These are phyloP conservation scores for Drosophila pegasa DNA, from an alignment of 2,888 invertebrate genomes.

Conservation along the genomic window DNA sequence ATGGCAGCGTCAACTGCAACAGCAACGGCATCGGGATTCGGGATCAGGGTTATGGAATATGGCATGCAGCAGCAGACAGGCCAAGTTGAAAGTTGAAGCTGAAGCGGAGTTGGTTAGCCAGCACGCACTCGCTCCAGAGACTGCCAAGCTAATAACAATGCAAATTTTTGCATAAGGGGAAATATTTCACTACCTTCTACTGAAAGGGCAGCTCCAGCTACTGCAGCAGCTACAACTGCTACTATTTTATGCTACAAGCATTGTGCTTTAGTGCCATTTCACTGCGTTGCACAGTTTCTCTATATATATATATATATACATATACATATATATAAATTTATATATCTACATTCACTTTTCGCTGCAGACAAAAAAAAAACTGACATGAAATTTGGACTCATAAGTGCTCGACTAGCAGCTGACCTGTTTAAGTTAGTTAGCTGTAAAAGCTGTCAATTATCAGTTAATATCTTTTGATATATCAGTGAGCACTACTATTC, in stretches of 20 bases:
- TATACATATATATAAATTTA: neutral
- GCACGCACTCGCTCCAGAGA: constrained; percentile 46
- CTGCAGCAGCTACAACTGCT: constrained; percentile 36
- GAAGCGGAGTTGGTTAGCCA: constrained; percentile 27
- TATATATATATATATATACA: constrained; percentile 27
- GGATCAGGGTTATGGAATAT: constrained; percentile 16
- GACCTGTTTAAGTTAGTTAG: neutral
- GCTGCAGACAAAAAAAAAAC: constrained; percentile 19
- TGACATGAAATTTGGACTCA: neutral
- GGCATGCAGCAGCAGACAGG: constrained; percentile 13
- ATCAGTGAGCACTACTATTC: neutral
- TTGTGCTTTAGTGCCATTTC: constrained; percentile 58
- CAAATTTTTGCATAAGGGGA: constrained; percentile 54
- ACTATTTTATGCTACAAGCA: constrained; percentile 47
- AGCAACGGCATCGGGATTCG: constrained; percentile 2
- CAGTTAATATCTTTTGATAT: too few relatives aligned
- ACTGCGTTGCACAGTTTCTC: constrained; percentile 42
- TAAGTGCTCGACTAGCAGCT: neutral
- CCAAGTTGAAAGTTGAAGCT: constrained; percentile 32
- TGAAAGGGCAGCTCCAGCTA: constrained; percentile 30
- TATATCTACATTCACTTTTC: constrained; percentile 59
- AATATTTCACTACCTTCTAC: constrained; percentile 7
- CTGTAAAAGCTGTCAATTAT: neutral
- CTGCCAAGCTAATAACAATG: constrained; percentile 73
- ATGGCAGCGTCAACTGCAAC: neutral